Evolutionary conservation across 2,888 invertebrate genomes (phyloP).

Genomic region (Aleiodes testaceus): DNA sequence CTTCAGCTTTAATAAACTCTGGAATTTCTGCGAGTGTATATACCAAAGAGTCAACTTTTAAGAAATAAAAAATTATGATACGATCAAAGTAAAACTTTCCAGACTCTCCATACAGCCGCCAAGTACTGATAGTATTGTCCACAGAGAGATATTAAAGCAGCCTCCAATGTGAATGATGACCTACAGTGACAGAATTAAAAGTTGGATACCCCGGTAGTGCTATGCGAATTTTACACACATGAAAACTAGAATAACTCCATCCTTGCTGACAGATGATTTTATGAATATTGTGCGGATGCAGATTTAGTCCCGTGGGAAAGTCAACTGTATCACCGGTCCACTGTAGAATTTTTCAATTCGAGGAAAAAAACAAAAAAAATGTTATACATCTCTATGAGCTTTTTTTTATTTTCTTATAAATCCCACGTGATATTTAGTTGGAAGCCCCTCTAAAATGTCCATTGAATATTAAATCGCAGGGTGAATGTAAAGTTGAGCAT

Average conservation of each 20-base stretch:
- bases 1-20: slow-evolving; percentile 11
- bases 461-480: slow-evolving; percentile 9
- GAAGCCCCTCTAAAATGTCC: slow-evolving; percentile 13
- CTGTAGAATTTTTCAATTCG: too few species aligned
- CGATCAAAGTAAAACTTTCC: slow-evolving; percentile 25
- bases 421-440: not conserved
- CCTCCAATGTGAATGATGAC: slow-evolving; percentile 13
- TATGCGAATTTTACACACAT: not conserved
- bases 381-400: too few species aligned
- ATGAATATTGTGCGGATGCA: not conserved
- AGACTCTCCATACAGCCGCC: slow-evolving; percentile 1
- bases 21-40: slow-evolving; percentile 7
- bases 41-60: slow-evolving; percentile 14
- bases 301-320: too few species aligned
- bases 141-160: not conserved
- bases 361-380: too few species aligned
- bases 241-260: not conserved
- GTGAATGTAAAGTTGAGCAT: not conserved
- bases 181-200: slow-evolving; percentile 21
- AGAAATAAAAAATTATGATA: slow-evolving; percentile 1
- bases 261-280: not conserved
- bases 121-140: slow-evolving; percentile 9
- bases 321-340: too few species aligned
- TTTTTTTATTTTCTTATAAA: too few species aligned
- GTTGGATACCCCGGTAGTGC: slow-evolving; percentile 5